These are phyloP conservation scores for Pararge aegeria DNA, from an alignment of 1,140 invertebrate species.

Conservation along the genomic window DNA sequence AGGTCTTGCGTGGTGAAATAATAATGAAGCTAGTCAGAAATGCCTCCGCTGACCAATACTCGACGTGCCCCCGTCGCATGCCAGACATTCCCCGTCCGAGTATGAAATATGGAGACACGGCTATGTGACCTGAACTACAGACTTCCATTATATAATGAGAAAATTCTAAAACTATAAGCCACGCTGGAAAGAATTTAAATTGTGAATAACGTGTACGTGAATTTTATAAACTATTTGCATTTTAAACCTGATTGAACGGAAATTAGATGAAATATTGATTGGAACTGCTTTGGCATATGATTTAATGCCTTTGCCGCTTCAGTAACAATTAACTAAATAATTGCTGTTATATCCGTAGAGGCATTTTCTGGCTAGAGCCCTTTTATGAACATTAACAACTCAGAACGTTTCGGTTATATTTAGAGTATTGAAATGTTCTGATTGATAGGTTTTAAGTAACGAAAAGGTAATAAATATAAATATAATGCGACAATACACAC, in stretches of 20 bases:
- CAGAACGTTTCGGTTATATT: no score
- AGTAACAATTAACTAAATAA: no score
- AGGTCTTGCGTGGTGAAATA: constrained; percentile 36
- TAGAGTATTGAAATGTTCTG: no score
- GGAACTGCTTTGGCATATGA: no score
- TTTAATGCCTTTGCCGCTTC: no score
- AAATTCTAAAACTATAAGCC: constrained; percentile 57
- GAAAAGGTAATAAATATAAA: no score
- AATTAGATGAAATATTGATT: neutral
- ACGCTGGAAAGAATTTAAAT: constrained; percentile 14
- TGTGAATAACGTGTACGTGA: constrained; percentile 5
- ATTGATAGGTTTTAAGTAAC: no score
- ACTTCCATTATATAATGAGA: constrained; percentile 42
- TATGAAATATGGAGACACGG: constrained; percentile 56
- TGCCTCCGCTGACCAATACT: constrained; percentile 54
- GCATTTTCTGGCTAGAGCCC: no score
- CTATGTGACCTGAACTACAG: constrained; percentile 41
- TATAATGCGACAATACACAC: no score
- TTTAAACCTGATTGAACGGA: neutral
- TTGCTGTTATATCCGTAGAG: no score
- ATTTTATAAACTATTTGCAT: neutral
- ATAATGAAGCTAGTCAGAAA: constrained; percentile 63
- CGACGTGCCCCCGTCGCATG: constrained; percentile 48
- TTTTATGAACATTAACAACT: no score
- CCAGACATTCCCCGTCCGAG: constrained; percentile 45